phyloP scores from a whole-genome alignment of 2,888 invertebrate species.

The Cenopis cana region DNA sequence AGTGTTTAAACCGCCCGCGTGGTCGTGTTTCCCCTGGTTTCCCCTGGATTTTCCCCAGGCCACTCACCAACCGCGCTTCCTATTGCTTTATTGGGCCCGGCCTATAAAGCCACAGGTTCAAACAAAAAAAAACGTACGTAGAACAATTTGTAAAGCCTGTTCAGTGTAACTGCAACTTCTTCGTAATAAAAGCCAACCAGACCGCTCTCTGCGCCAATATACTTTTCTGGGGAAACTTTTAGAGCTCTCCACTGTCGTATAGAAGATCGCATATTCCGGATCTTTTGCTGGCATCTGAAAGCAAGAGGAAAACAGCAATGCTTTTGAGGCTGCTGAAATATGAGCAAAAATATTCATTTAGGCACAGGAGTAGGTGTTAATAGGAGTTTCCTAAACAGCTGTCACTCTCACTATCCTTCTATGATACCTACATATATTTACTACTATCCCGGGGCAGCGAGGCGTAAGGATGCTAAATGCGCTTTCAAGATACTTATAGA shows the following conservation, averaged over 20 bases:
- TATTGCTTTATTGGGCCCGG: too few species aligned
- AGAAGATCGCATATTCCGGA: conserved; percentile 53
- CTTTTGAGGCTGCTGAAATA: neutral
- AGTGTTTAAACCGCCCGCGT: too few species aligned
- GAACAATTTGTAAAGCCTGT: conserved; percentile 53
- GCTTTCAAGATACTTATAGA: too few species aligned
- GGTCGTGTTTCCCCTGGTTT: too few species aligned
- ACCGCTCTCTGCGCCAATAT: conserved; percentile 56
- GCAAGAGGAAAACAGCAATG: conserved; percentile 10
- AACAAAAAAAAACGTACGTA: too few species aligned
- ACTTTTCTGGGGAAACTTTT: conserved; percentile 55
- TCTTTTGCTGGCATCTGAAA: conserved; percentile 45
- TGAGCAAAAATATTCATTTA: neutral
- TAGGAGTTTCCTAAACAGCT: neutral
- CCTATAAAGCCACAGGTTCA: too few species aligned
- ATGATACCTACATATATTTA: too few species aligned
- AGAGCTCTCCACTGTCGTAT: conserved; percentile 59
- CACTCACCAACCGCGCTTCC: too few species aligned
- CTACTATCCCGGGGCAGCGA: too few species aligned
- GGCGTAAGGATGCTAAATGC: too few species aligned
- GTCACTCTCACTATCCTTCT: too few species aligned
- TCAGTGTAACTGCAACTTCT: conserved; percentile 60
- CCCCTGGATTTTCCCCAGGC: too few species aligned
- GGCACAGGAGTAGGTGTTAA: neutral
- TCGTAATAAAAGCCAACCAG: conserved; percentile 61